Conservation (phyloP, 2,888 invertebrate genomes). For the Heteromurus nitidus region DNA sequence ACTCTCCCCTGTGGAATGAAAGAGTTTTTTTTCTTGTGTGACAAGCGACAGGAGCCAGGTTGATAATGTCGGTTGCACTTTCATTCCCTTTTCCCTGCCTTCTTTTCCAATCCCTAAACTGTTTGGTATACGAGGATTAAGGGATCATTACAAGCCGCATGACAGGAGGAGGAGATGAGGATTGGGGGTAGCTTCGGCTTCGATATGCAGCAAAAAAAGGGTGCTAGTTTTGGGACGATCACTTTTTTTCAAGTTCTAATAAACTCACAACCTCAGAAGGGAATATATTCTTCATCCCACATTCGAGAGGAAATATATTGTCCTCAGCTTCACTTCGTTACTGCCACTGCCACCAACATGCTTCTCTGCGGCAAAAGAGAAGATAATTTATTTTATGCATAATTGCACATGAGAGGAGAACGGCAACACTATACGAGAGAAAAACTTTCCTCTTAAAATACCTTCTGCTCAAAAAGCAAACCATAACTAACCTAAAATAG, state of each 20-base stretch:
- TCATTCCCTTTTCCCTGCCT: neutral
- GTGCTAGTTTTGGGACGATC: neutral
- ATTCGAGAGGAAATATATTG: neutral
- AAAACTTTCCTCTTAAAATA: neutral
- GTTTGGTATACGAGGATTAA: constrained; percentile 9
- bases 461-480: too few species aligned
- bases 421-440: too few species aligned
- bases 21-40: too few species aligned
- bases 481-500: too few species aligned
- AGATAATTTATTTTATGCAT: constrained; percentile 33
- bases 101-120: neutral
- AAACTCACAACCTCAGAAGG: neutral
- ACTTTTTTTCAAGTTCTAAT: constrained; percentile 4
- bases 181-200: too few species aligned
- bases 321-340: neutral
- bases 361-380: too few species aligned
- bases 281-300: neutral
- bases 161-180: neutral
- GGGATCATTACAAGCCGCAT: constrained; percentile 25
- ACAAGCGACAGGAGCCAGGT: neutral
- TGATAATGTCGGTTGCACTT: neutral
- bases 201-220: neutral
- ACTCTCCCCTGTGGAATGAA: too few species aligned
- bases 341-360: neutral
- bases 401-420: constrained; percentile 28